Conservation (phyloP, 2,797 vertebrate species). For the Crotalus adamanteus region DNA sequence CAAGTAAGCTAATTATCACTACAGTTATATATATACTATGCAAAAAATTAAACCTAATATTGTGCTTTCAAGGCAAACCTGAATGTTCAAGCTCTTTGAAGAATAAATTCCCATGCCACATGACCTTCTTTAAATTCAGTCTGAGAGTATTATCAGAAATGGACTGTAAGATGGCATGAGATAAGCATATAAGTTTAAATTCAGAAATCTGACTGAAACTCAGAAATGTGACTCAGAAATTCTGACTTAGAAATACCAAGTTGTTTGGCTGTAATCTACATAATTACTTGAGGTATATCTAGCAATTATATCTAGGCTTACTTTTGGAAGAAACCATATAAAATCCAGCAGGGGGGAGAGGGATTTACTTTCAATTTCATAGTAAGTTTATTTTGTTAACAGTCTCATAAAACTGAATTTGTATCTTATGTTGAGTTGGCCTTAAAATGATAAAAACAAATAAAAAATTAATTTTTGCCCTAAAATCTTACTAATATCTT, state of each 20-base stretch:
- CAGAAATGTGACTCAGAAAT: background rate
- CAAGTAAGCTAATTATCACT: background rate
- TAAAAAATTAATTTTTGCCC: background rate
- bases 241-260: background rate
- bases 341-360: background rate
- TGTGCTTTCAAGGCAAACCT: background rate
- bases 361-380: background rate
- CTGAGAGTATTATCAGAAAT: background rate
- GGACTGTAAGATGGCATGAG: background rate
- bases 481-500: background rate
- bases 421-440: background rate
- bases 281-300: background rate
- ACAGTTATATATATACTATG: background rate
- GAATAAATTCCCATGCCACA: background rate
- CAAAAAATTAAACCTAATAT: background rate
- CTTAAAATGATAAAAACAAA: background rate
- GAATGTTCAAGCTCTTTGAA: background rate
- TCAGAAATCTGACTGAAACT: background rate
- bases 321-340: background rate
- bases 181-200: background rate
- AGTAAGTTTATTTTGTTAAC: background rate
- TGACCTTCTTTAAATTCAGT: background rate
- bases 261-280: background rate
- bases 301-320: background rate
- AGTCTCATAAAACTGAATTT: background rate